phyloP scores from a whole-genome alignment of 2,797 vertebrate genomes.

The Squalus acanthias region DNA sequence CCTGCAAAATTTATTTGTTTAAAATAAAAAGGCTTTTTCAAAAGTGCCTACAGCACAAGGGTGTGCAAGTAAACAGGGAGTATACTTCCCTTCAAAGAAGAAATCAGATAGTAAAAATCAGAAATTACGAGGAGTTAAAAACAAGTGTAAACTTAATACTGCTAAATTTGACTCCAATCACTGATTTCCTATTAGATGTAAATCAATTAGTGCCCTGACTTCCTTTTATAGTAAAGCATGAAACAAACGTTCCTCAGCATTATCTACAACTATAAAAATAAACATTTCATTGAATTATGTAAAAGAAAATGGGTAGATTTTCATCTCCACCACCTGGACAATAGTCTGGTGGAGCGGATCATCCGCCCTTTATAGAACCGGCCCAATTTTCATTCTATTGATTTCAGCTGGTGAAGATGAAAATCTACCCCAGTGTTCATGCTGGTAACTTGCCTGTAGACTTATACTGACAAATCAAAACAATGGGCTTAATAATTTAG shows the following conservation, averaged over 20 bases:
- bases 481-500: not conserved
- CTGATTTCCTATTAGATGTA: not conserved
- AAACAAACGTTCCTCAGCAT: not conserved
- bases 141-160: not conserved
- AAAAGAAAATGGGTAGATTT: not conserved
- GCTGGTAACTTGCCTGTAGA: not conserved
- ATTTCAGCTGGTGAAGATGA: not conserved
- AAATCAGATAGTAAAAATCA: slow-evolving; percentile 28
- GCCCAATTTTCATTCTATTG: not conserved
- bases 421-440: not conserved
- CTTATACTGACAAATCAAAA: slow-evolving; percentile 14
- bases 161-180: not conserved
- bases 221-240: slow-evolving; percentile 1
- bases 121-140: not conserved
- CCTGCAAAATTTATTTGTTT: slow-evolving; percentile 32
- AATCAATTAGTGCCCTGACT: not conserved
- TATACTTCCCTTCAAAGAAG: slow-evolving; percentile 1
- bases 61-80: slow-evolving; percentile 5
- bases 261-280: slow-evolving; percentile 10
- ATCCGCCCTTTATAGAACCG: not conserved
- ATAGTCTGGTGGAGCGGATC: not conserved
- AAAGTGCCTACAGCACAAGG: not conserved
- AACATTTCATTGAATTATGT: not conserved
- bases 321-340: not conserved
- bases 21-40: slow-evolving; percentile 19